Evolutionary conservation across 2,797 vertebrate species (phyloP).

Genomic region (Hippopotamyrus pictus): DNA sequence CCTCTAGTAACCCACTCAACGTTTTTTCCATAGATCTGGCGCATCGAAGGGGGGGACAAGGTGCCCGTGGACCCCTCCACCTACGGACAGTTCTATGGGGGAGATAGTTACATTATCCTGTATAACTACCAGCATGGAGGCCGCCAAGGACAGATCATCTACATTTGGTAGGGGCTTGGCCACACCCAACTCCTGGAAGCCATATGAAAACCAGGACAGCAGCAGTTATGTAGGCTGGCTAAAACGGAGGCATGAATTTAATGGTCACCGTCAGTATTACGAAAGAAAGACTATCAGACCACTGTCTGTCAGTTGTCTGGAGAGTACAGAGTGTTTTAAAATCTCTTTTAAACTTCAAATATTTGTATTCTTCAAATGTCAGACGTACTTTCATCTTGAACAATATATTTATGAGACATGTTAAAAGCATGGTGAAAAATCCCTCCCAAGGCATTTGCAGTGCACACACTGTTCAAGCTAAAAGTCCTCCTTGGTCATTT

Average conservation of each 20-base stretch:
- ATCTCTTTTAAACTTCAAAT: background rate
- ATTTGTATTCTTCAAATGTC: background rate
- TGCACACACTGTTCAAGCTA: background rate
- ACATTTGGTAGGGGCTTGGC: conserved; percentile 77
- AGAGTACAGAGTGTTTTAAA: background rate
- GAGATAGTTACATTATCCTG: conserved; percentile 95
- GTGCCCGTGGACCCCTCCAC: conserved; percentile 69
- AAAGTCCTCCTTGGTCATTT: background rate
- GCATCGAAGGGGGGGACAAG: conserved; percentile 82
- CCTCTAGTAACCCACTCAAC: background rate
- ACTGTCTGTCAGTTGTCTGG: background rate
- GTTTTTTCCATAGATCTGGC: conserved; percentile 76
- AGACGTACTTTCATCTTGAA: background rate
- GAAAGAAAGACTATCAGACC: background rate
- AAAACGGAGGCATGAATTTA: background rate
- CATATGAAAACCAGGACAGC: background rate
- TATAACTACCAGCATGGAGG: conserved; percentile 77
- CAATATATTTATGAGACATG: background rate
- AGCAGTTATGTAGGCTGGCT: background rate
- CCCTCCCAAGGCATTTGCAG: background rate
- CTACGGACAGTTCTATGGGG: conserved; percentile 88
- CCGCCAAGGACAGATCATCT: conserved; percentile 88
- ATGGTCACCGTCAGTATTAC: background rate
- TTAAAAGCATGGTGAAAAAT: background rate
- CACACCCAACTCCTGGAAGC: background rate